Conservation (phyloP, 1,140 invertebrate species). For the Popillia japonica region DNA sequence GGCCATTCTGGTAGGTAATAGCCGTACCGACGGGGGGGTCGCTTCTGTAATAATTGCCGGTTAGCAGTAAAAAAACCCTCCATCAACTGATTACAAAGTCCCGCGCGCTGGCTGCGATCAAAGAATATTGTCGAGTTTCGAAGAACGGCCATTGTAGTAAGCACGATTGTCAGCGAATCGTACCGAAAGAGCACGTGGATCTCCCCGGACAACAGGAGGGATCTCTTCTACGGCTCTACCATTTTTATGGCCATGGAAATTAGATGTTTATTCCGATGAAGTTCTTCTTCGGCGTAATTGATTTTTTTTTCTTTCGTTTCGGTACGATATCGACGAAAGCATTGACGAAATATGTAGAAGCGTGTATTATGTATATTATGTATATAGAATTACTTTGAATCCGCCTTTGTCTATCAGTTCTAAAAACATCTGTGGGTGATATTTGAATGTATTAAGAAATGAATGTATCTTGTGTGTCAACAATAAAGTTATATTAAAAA, state of each 20-base stretch:
- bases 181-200: conserved; percentile 25
- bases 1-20: conserved; percentile 20
- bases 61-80: conserved; percentile 20
- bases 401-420: too few relatives aligned
- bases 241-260: conserved; percentile 34
- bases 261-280: conserved; percentile 31
- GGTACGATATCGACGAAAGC: neutral
- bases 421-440: too few relatives aligned
- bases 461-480: too few relatives aligned
- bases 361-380: too few relatives aligned
- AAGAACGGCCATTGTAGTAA: conserved; percentile 30
- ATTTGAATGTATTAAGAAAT: too few relatives aligned
- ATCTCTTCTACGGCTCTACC: too few relatives aligned
- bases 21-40: conserved; percentile 8
- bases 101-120: conserved; percentile 16
- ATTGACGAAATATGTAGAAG: too few relatives aligned
- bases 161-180: conserved; percentile 21
- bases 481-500: too few relatives aligned
- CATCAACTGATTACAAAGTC: conserved; percentile 33
- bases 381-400: neutral
- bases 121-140: conserved; percentile 21
- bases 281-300: conserved; percentile 20
- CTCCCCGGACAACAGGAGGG: conserved; percentile 3
- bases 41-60: conserved; percentile 31
- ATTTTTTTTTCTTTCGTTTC: neutral